These are phyloP conservation scores for Cinclus mexicanus DNA, from an alignment of 2,113 vertebrate species.

Conservation along the genomic window DNA sequence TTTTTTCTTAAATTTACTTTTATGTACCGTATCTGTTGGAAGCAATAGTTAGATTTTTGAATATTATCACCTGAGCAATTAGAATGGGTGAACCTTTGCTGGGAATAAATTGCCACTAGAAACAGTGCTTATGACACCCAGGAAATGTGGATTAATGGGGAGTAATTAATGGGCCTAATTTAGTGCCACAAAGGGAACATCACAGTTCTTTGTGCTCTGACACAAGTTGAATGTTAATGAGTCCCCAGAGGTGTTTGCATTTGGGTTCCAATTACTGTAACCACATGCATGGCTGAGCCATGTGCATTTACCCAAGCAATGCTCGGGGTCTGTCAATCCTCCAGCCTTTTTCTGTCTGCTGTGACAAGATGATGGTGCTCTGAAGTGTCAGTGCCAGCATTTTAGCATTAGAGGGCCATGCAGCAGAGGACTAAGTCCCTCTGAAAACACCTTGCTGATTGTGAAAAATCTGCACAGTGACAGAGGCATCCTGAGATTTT, in stretches of 20 bases:
- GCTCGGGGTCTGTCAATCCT: neutral
- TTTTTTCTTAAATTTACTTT: neutral
- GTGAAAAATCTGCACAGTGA: neutral
- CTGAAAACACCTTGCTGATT: neutral
- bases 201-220: neutral
- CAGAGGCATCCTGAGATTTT: neutral
- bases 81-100: conserved; percentile 13
- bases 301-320: neutral
- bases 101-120: conserved; percentile 30
- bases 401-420: no score
- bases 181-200: neutral
- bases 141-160: neutral
- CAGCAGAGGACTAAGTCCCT: neutral
- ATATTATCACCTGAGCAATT: neutral
- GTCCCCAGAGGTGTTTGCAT: neutral
- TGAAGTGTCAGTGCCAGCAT: neutral
- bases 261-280: neutral
- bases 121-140: neutral
- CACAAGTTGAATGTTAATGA: neutral
- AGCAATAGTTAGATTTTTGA: neutral
- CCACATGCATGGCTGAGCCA: neutral
- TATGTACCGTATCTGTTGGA: neutral
- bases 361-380: neutral
- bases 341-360: neutral
- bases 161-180: neutral